Percentiles rank a stretch among this genome's conserved stretches.
Evolutionary conservation across 2,113 vertebrate genomes (phyloP).

Genomic region (Rhodinocichla rosea): DNA sequence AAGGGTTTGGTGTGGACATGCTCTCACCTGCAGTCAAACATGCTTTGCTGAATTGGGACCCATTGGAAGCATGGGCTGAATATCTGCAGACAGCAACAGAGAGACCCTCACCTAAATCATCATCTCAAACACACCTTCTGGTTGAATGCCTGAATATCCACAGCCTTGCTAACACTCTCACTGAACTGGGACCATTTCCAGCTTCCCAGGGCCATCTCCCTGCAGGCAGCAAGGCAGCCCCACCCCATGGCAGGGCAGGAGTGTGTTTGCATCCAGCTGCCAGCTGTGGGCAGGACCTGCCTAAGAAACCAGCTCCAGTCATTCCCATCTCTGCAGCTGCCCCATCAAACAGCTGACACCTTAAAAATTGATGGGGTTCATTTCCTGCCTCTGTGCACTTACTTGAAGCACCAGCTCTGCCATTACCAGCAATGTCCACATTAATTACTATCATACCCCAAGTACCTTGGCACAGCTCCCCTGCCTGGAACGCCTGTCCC

Average conservation of each 20-base stretch:
- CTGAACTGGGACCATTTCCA: not conserved
- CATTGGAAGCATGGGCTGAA: not conserved
- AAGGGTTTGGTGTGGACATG: not conserved
- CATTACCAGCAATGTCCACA: not conserved
- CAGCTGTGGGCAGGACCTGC: not conserved
- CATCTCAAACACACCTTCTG: not conserved
- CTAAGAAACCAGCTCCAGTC: not conserved
- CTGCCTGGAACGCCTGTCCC: not conserved
- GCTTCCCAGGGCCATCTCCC: not conserved
- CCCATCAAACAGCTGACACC: not conserved
- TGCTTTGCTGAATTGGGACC: not conserved
- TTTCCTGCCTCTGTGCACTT: not conserved
- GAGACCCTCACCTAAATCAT: not conserved
- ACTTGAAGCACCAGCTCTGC: not conserved
- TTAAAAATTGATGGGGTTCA: conserved; percentile 10
- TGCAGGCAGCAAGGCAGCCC: not conserved
- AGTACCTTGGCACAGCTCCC: not conserved
- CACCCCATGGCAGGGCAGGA: accelerated
- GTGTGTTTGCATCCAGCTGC: not conserved
- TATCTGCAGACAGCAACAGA: not conserved
- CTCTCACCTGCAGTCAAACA: not conserved
- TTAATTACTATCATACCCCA: not conserved
- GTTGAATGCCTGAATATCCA: not conserved
- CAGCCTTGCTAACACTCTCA: not conserved
- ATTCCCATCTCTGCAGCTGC: not conserved